A percentile compares a stretch with the other conserved stretches of the same genome.
Conservation (phyloP, 2,888 invertebrate species). For the Octonoba sinensis region DNA sequence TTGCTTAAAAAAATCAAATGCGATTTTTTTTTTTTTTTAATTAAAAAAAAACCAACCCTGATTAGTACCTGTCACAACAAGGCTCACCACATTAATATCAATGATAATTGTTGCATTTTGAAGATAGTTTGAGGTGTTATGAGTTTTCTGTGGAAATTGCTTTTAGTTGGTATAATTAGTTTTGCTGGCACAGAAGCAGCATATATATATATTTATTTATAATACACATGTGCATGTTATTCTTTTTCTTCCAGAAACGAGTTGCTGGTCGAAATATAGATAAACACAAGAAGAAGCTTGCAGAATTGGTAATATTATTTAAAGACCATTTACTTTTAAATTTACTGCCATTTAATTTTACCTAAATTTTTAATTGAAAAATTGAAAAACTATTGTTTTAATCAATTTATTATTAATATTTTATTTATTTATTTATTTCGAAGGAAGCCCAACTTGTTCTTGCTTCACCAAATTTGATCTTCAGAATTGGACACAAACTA, state of each 20-base stretch:
- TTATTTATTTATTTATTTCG: conserved; percentile 5
- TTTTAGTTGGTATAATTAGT: no score
- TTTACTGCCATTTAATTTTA: no score
- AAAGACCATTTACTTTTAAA: not conserved
- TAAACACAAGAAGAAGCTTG: conserved; percentile 89
- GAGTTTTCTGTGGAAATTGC: no score
- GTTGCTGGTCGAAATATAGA: conserved; percentile 73
- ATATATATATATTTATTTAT: no score
- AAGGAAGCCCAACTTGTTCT: conserved; percentile 87
- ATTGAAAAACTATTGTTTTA: not conserved
- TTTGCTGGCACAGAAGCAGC: no score
- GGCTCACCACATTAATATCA: no score
- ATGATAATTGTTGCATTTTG: no score
- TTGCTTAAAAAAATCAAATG: no score
- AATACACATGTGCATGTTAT: not conserved
- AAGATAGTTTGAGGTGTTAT: no score
- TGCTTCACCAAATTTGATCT: conserved; percentile 89
- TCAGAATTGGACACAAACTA: conserved; percentile 81
- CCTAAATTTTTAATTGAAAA: not conserved
- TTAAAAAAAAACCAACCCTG: no score
- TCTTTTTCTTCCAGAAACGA: conserved; percentile 38
- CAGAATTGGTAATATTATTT: conserved; percentile 77
- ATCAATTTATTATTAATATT: not conserved
- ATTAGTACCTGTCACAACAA: no score
- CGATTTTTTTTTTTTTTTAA: no score